Conservation (phyloP, 2,888 invertebrate genomes). For the Leptogaster cylindrica region DNA sequence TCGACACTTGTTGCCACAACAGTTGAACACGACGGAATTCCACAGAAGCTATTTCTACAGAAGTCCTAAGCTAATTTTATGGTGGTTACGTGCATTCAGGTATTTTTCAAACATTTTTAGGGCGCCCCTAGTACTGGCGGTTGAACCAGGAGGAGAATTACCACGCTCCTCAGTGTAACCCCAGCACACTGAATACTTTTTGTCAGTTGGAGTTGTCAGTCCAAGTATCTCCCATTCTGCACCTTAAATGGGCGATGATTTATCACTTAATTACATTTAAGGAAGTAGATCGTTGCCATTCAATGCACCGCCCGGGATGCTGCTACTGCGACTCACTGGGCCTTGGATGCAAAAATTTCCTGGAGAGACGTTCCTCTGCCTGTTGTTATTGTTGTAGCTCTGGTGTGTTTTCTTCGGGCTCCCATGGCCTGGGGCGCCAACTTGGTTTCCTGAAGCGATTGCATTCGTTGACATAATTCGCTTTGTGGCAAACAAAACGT, state of each 20-base stretch:
- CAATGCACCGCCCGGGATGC: background rate
- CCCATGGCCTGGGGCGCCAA: constrained; percentile 8
- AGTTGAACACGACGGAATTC: no score
- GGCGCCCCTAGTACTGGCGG: no score
- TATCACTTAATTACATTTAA: constrained; percentile 45
- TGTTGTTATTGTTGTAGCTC: no score
- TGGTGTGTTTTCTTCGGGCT: background rate
- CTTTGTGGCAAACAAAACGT: constrained; percentile 12
- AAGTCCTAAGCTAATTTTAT: no score
- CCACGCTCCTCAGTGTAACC: constrained; percentile 25
- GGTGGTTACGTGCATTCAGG: no score
- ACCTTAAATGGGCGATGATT: constrained; percentile 44
- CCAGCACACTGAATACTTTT: constrained; percentile 15
- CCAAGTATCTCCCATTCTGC: constrained; percentile 23
- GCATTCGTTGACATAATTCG: constrained; percentile 32
- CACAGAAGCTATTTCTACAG: no score
- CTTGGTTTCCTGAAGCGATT: constrained; percentile 20
- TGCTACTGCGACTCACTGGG: background rate
- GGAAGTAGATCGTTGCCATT: constrained; percentile 35
- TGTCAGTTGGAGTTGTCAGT: constrained; percentile 16
- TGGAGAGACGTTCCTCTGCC: background rate
- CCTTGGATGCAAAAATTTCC: background rate
- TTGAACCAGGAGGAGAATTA: background rate
- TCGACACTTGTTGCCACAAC: no score
- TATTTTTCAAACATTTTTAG: no score